Conservation (phyloP, 2,113 vertebrate genomes). For the Podarcis cretensis region DNA sequence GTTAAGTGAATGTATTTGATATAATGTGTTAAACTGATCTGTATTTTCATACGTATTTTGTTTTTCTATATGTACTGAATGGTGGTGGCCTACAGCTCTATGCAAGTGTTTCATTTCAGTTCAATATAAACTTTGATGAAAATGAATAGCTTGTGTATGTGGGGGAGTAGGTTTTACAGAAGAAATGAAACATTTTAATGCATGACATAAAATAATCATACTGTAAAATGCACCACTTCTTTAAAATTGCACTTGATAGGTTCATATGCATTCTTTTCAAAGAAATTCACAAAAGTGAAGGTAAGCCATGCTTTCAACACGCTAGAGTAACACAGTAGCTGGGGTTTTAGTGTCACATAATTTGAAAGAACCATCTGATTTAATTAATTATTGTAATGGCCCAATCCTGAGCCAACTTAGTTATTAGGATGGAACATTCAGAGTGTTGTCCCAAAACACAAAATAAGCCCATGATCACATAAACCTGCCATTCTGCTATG, state of each 20-base stretch:
- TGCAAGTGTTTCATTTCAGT: too few relatives aligned
- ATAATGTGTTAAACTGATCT: too few relatives aligned
- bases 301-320: neutral
- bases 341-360: constrained; percentile 26
- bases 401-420: neutral
- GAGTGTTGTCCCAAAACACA: neutral
- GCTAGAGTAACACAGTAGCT: constrained; percentile 41
- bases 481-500: neutral
- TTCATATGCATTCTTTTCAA: constrained; percentile 34
- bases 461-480: neutral
- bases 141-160: neutral
- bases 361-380: neutral
- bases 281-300: neutral
- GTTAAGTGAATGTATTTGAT: too few relatives aligned
- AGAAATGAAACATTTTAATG: neutral
- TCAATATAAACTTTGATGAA: neutral
- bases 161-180: neutral
- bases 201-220: neutral
- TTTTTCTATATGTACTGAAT: too few relatives aligned
- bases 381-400: neutral
- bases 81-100: too few relatives aligned
- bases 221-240: neutral
- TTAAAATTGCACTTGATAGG: neutral
- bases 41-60: too few relatives aligned
- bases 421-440: neutral